A percentile compares a stretch with the other conserved stretches of the same genome.
These are phyloP conservation scores for Papilio demoleus DNA, from an alignment of 2,888 invertebrate species.

Conservation along the genomic window DNA sequence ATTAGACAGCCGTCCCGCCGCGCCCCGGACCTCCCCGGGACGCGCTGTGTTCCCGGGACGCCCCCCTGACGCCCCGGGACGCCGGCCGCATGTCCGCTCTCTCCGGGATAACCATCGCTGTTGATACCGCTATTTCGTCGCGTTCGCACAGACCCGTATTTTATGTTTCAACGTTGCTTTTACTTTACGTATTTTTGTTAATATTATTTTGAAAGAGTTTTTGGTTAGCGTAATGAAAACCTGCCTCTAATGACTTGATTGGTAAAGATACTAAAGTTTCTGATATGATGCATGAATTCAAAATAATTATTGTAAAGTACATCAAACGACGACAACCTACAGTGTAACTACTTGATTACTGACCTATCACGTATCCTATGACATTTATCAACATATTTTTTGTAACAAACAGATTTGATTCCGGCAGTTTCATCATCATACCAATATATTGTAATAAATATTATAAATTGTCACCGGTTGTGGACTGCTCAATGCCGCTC, in stretches of 20 bases:
- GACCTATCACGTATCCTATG: too few species aligned
- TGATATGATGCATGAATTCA: too few species aligned
- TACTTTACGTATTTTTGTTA: conserved; percentile 1
- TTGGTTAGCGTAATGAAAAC: background rate
- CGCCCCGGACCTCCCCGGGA: conserved; percentile 47
- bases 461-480: background rate
- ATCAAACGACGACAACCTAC: too few species aligned
- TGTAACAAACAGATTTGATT: too few species aligned
- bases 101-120: conserved; percentile 57
- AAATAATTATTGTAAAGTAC: too few species aligned
- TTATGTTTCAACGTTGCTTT: conserved; percentile 34
- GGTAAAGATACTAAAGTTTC: too few species aligned
- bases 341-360: too few species aligned
- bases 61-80: conserved; percentile 47
- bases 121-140: conserved; percentile 49
- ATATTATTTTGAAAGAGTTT: background rate
- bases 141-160: conserved; percentile 32
- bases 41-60: conserved; percentile 50
- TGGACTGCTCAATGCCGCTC: background rate
- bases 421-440: too few species aligned
- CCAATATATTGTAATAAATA: background rate
- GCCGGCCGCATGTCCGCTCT: conserved; percentile 40
- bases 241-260: background rate
- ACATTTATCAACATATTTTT: too few species aligned
- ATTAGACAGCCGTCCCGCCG: conserved; percentile 54